phyloP scores from a whole-genome alignment of 2,888 invertebrate genomes.

The Drosophila prostipennis region DNA sequence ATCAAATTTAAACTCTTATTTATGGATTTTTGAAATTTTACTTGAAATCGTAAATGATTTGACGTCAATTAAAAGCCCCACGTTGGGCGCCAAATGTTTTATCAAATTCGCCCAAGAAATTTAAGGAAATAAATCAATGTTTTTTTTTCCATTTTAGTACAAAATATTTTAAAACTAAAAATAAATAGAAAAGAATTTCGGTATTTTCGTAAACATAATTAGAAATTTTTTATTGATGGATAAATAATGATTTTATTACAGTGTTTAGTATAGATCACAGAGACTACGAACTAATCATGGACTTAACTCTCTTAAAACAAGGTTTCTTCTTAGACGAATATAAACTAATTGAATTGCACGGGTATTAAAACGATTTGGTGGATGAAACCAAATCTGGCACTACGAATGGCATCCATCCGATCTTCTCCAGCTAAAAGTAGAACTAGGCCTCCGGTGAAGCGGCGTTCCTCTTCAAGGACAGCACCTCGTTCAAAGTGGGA shows the following conservation, averaged over 20 bases:
- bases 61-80: too few species aligned
- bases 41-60: too few species aligned
- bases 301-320: slow-evolving; percentile 30
- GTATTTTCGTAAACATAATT: background rate
- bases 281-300: slow-evolving; percentile 50
- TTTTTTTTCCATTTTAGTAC: too few species aligned
- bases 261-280: slow-evolving; percentile 64
- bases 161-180: too few species aligned
- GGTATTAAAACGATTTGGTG: slow-evolving; percentile 36
- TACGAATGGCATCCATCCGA: slow-evolving; percentile 2
- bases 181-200: too few species aligned
- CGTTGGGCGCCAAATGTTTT: too few species aligned
- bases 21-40: too few species aligned
- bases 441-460: slow-evolving; percentile 80
- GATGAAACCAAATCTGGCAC: slow-evolving; percentile 43
- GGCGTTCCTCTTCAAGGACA: slow-evolving; percentile 82
- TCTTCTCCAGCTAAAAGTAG: background rate
- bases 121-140: too few species aligned
- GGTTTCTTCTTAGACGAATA: slow-evolving; percentile 3
- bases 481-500: slow-evolving; percentile 83
- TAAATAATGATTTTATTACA: slow-evolving; percentile 55
- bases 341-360: slow-evolving; percentile 66
- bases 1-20: background rate
- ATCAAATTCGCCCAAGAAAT: too few species aligned
- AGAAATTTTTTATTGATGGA: slow-evolving; percentile 9